Base-by-base conservation (phyloP, 1,140 invertebrate genomes). In the Drosophila micromelanica region DNA sequence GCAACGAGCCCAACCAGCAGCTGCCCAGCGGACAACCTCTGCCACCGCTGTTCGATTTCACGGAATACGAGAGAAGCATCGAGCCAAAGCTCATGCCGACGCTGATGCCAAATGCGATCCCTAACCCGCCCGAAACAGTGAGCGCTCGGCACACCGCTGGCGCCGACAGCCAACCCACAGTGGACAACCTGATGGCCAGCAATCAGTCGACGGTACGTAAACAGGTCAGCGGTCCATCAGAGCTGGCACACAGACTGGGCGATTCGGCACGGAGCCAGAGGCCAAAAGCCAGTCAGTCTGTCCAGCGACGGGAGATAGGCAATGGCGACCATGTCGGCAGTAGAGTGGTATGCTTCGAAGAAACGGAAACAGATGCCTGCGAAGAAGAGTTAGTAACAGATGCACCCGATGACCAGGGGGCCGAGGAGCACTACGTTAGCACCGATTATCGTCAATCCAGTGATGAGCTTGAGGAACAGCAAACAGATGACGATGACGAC, bases 1-100 rank as follows among this genome's bases (percentile, higher is more conserved):
- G 85, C 3, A 72, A 60, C 0, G 85, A 90, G 23, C 85, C 85
- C 8, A 30, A 49, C 1, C 84, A 89, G 20, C 65, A 45, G 56
- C 23, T 89, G 63, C 85, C 85, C 38, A 90, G 75, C 3, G 85
- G 85, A 4, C 49, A 74, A 0, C 9, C 13, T 0, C 27, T 89
- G 42, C 85, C 85, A 9, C 69, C 73, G 1, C 32, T 89, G 2
- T 89, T 89, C 8, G 76, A 89, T 4, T 89, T 89, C 12, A 43
- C 79, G 5, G 84, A 89, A 0, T 61, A 89, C 6, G 84, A 89
- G 52, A 48, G 23, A 0, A 17, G 11, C 20, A 84, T 89, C 9
- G 84, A 89, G 0, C 84, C 84, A 5, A 70, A 68, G 11, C 9
- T 65, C 3, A 45, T 80, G 37, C 12, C 79, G 0, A 1, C 74